A percentile compares a stretch with the other conserved stretches of the same genome.
These are phyloP conservation scores for Anas capensis DNA, from an alignment of 2,797 vertebrate genomes.

Conservation along the genomic window DNA sequence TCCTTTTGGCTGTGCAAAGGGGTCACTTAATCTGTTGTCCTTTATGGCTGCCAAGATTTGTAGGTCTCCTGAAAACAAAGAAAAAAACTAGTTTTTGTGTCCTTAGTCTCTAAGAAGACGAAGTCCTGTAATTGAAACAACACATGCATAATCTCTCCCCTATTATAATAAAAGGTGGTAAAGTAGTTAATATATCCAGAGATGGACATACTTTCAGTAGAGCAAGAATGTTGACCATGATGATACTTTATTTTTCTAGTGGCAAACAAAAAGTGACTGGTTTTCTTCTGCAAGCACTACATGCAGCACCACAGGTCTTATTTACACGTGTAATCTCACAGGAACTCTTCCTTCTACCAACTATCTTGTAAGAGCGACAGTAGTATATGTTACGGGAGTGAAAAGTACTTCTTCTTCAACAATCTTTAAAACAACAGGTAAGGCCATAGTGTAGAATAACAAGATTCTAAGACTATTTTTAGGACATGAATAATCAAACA, in stretches of 20 bases:
- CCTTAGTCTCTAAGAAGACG: neutral
- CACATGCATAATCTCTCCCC: neutral
- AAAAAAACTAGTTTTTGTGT: neutral
- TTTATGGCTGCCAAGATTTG: slow-evolving; percentile 3
- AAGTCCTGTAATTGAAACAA: neutral
- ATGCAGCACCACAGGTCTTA: slow-evolving; percentile 48
- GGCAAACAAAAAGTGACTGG: slow-evolving; percentile 58
- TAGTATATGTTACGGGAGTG: slow-evolving; percentile 70
- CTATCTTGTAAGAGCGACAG: slow-evolving; percentile 68
- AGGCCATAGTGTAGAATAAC: neutral
- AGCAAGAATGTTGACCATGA: neutral
- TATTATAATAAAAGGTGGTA: neutral
- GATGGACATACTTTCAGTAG: neutral
- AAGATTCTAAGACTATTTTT: neutral
- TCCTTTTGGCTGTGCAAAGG: slow-evolving; percentile 25
- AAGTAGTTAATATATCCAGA: neutral
- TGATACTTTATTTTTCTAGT: slow-evolving; percentile 59
- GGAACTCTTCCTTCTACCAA: slow-evolving; percentile 65
- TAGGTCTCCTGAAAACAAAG: slow-evolving; percentile 10
- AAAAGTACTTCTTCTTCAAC: slow-evolving; percentile 68
- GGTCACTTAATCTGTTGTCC: slow-evolving; percentile 23
- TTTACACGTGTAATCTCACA: slow-evolving; percentile 67
- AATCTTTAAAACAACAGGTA: slow-evolving; percentile 79
- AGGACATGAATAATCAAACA: neutral
- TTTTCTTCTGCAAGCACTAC: slow-evolving; percentile 57